These are phyloP conservation scores for Ifrita kowaldi DNA, from an alignment of 2,113 vertebrate genomes.

Conservation along the genomic window DNA sequence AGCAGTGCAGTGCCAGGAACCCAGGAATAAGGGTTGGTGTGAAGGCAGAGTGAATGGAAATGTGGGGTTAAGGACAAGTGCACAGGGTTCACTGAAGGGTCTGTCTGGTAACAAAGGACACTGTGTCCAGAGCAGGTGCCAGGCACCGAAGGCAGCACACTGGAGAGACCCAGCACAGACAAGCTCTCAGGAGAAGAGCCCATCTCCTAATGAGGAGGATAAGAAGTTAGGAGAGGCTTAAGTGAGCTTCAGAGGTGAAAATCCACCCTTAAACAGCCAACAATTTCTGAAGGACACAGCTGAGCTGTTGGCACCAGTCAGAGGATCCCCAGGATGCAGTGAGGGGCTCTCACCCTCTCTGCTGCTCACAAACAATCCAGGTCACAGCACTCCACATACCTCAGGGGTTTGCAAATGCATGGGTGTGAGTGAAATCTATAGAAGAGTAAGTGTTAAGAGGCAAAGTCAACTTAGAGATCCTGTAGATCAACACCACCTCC, in stretches of 20 bases:
- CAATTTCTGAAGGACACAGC: not conserved
- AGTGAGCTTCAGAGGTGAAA: not conserved
- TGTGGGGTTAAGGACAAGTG: not conserved
- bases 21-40: not conserved
- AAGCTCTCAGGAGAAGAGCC: not conserved
- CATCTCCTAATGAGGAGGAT: not conserved
- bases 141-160: not conserved
- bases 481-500: not conserved
- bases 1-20: not conserved
- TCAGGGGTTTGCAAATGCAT: not conserved
- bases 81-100: not conserved
- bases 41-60: not conserved
- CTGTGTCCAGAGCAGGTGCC: not conserved
- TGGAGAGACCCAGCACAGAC: not conserved
- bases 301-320: not conserved
- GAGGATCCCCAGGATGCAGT: not conserved
- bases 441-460: not conserved
- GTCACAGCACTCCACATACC: not conserved
- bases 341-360: not conserved
- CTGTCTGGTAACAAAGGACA: not conserved
- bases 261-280: not conserved
- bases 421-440: not conserved
- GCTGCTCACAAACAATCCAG: not conserved
- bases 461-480: not conserved
- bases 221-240: not conserved